Base-by-base conservation (phyloP, 2,113 vertebrate species). In the Leucoraja erinaceus region DNA sequence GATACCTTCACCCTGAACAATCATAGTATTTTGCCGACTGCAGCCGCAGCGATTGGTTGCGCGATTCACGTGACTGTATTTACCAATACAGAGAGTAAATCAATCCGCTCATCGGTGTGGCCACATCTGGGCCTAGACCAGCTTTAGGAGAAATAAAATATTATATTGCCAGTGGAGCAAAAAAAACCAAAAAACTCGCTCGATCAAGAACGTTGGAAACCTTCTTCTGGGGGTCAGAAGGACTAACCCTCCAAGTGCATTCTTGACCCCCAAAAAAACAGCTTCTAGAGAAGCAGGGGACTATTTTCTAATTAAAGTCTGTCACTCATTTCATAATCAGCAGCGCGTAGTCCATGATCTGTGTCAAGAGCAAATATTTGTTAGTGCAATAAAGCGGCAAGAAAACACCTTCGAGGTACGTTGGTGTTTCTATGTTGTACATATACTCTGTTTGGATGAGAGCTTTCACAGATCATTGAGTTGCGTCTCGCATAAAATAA, bases 31-130 rank as follows among this genome's bases (percentile, higher is more conserved):
- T 98, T 98, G 98, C 98, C 97, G 98, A 95, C 97, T 97, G 97
- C 97, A 97, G 97, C 97, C 96, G 96, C 97, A 95, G 97, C 97
- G 97, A 99, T 99, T 99, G 98, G 98, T 99, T 97, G 97, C 96
- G 96, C 96, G 95, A 97, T 97, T 98, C 98, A 99, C 98, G 98
- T 99, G 98, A 98, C 98, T 98, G 97, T 99, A 99, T 99, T 99
- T 99, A 99, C 98, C 98, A 99, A 99, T 98, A 98, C 98, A 96
- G 95, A 93, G 96, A 98, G 98, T 99, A 99, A 99, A 99, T 99
- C 98, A 99, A 98, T 98, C 98, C 97, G 97, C 97, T 97, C 95
- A 96, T 95, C 96, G 7, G 22, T 54, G 66, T 91, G 38, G 72
- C 90, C 66, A 38, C 88, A 91, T 47, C 18, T 70, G 66, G 66